phyloP scores from a whole-genome alignment of 2,797 vertebrate genomes.

The Poeciliopsis turneri region DNA sequence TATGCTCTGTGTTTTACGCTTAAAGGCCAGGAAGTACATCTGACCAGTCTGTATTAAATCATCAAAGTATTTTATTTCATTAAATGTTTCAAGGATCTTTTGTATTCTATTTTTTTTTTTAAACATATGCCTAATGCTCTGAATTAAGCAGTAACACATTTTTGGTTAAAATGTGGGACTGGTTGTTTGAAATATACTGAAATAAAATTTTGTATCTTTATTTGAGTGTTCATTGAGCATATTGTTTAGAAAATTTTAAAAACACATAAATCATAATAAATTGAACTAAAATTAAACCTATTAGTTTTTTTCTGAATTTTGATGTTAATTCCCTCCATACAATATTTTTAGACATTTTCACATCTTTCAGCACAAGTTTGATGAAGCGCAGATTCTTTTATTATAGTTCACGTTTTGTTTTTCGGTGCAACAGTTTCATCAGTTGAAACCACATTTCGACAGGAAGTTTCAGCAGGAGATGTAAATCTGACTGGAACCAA shows the following conservation, averaged over 20 bases:
- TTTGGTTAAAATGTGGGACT: neutral
- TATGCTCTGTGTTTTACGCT: neutral
- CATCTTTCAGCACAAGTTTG: neutral
- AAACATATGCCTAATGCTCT: neutral
- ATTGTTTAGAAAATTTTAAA: neutral
- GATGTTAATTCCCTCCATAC: too few species aligned
- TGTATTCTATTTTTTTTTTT: neutral
- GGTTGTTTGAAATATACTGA: neutral
- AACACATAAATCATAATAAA: neutral
- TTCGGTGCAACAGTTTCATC: slow-evolving; percentile 6
- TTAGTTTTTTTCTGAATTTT: neutral
- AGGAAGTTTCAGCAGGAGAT: slow-evolving; percentile 14
- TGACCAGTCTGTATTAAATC: neutral
- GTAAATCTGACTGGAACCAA: slow-evolving; percentile 14
- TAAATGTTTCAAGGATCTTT: neutral
- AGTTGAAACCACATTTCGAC: slow-evolving; percentile 52
- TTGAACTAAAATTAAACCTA: neutral
- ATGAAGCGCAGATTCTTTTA: neutral
- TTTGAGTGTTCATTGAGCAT: neutral
- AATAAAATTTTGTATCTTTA: neutral
- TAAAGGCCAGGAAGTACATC: neutral
- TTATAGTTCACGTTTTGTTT: neutral
- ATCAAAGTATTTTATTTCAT: neutral
- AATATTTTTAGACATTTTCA: neutral
- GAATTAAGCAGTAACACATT: neutral